Evolutionary conservation across 1,140 invertebrate species (phyloP).

Genomic region (Zaprionus africanus): DNA sequence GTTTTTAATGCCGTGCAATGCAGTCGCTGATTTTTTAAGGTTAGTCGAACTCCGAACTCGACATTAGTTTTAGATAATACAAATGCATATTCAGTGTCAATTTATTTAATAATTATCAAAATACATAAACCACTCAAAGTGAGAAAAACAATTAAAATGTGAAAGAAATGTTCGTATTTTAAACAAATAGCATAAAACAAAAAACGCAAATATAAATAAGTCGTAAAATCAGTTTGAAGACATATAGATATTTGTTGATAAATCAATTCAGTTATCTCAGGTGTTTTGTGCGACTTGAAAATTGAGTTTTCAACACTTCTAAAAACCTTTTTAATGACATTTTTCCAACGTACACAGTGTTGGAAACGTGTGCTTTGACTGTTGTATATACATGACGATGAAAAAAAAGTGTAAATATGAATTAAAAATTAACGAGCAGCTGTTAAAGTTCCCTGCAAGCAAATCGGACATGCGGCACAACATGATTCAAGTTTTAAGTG

Average conservation of each 20-base stretch:
- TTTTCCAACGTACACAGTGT: conserved; percentile 24
- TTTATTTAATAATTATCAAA: neutral
- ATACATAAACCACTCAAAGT: neutral
- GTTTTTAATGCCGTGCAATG: conserved; percentile 58
- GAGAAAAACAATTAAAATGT: neutral
- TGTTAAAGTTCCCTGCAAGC: conserved; percentile 49
- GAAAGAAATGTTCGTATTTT: neutral
- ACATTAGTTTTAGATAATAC: neutral
- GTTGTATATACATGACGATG: neutral
- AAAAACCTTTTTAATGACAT: conserved; percentile 1
- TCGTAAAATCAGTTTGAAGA: too few species aligned
- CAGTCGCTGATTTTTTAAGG: conserved; percentile 45
- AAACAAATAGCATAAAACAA: neutral
- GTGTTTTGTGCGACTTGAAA: conserved; percentile 3
- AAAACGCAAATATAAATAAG: neutral
- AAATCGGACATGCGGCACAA: conserved; percentile 24
- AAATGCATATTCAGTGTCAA: neutral
- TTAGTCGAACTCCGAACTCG: neutral
- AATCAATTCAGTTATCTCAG: neutral
- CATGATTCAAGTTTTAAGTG: conserved; percentile 7
- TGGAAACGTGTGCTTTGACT: neutral
- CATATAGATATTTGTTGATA: neutral
- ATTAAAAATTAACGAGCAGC: conserved; percentile 66
- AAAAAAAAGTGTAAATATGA: conserved; percentile 20
- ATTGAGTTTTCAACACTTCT: conserved; percentile 2